Conservation (phyloP, 2,797 vertebrate genomes). For the Spondyliosoma cantharus region DNA sequence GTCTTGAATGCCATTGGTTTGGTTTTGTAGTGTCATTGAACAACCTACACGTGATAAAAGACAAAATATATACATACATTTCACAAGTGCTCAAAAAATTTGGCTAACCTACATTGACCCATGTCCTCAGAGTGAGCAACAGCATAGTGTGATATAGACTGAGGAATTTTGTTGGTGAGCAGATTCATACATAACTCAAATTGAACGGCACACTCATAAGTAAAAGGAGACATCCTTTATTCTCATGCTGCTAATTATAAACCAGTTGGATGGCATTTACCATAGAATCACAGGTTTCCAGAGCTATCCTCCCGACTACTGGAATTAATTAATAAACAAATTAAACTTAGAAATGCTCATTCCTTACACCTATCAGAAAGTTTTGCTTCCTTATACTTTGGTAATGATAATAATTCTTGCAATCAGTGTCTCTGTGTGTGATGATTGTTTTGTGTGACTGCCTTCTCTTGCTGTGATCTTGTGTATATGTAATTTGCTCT, state of each 20-base stretch:
- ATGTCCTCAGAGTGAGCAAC: too few species aligned
- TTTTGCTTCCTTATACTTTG: slow-evolving; percentile 18
- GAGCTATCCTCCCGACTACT: not conserved
- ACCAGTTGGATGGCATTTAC: not conserved
- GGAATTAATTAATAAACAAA: not conserved
- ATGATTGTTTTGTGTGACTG: slow-evolving; percentile 17
- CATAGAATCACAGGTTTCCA: not conserved
- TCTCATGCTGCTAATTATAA: not conserved
- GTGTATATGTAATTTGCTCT: slow-evolving; percentile 24
- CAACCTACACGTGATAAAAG: too few species aligned
- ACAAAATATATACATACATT: too few species aligned
- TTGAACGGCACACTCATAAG: too few species aligned
- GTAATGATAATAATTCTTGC: slow-evolving; percentile 12
- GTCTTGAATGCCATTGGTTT: too few species aligned
- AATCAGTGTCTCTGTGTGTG: slow-evolving; percentile 26
- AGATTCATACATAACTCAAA: too few species aligned
- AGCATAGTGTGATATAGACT: too few species aligned
- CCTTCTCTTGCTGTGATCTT: slow-evolving; percentile 15
- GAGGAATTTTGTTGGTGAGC: too few species aligned
- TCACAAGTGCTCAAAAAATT: too few species aligned
- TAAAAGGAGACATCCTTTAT: not conserved
- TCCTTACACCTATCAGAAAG: not conserved
- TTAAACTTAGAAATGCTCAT: not conserved
- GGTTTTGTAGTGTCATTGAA: too few species aligned
- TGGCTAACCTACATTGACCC: too few species aligned